phyloP scores from a whole-genome alignment of 2,113 vertebrate species.

The Willisornis vidua region DNA sequence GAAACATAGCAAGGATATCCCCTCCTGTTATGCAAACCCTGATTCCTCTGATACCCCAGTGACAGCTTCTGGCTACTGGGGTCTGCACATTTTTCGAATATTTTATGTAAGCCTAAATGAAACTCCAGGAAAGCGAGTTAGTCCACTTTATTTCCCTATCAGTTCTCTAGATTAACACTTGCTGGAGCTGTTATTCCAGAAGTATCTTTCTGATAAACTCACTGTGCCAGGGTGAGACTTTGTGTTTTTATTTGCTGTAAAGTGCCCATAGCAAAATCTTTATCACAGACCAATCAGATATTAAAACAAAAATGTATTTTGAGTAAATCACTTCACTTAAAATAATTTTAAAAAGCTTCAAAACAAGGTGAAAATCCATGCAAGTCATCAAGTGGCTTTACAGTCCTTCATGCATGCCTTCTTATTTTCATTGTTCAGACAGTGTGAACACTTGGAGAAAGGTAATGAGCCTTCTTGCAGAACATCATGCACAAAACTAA shows the following conservation, averaged over 20 bases:
- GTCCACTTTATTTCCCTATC: constrained; percentile 28
- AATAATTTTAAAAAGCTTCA: not conserved
- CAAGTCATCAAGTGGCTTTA: not conserved
- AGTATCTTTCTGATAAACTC: constrained; percentile 23
- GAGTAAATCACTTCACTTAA: not conserved
- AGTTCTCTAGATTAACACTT: constrained; percentile 39
- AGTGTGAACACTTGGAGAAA: not conserved
- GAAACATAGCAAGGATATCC: constrained; percentile 1
- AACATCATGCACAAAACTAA: not conserved
- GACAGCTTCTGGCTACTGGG: not conserved
- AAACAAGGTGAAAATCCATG: not conserved
- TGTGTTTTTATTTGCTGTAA: not conserved
- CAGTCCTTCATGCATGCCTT: not conserved
- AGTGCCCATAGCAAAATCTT: not conserved
- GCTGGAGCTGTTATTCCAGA: constrained; percentile 22
- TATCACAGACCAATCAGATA: not conserved
- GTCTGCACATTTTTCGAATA: constrained; percentile 19
- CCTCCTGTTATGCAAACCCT: constrained; percentile 1
- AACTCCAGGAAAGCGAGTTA: constrained; percentile 16
- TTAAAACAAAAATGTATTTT: not conserved
- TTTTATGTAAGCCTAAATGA: constrained; percentile 28
- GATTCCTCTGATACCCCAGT: not conserved
- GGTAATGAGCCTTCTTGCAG: not conserved
- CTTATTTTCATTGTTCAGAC: not conserved
- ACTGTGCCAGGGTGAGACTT: not conserved